These are phyloP conservation scores for Caenorhabditis becei DNA, from an alignment of 2,888 invertebrate species.

Conservation along the genomic window DNA sequence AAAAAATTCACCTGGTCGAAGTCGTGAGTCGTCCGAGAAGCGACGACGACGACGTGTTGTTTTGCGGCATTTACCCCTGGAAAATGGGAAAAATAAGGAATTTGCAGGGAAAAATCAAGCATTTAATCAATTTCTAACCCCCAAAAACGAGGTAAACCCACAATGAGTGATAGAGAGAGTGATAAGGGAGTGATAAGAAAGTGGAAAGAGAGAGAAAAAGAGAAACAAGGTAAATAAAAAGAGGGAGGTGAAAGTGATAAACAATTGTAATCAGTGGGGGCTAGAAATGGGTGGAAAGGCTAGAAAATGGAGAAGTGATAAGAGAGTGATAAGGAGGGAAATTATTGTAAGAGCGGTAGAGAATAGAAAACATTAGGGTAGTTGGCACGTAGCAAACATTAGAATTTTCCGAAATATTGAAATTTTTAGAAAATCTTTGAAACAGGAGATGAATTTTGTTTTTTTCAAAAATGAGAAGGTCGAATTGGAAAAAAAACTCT, in stretches of 20 bases:
- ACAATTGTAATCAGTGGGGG: slow-evolving; percentile 2
- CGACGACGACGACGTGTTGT: slow-evolving; percentile 66
- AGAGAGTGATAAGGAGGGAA: not conserved
- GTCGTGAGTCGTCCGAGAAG: slow-evolving; percentile 68
- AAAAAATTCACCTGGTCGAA: slow-evolving; percentile 50
- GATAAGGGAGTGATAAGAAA: slow-evolving; percentile 11
- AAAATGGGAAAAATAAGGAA: not conserved
- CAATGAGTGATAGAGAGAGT: slow-evolving; percentile 1
- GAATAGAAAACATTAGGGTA: not conserved
- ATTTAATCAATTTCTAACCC: not conserved
- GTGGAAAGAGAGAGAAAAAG: slow-evolving; percentile 19
- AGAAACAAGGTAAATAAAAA: slow-evolving; percentile 19
- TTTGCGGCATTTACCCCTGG: slow-evolving; percentile 70
- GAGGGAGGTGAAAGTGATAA: slow-evolving; percentile 19
- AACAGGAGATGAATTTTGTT: too few relatives aligned
- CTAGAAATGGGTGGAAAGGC: slow-evolving; percentile 6
- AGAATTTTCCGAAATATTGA: too few relatives aligned
- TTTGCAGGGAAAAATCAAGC: not conserved
- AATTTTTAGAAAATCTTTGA: too few relatives aligned
- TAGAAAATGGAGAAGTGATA: not conserved
- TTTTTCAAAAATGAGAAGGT: too few relatives aligned
- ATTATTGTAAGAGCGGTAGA: not conserved
- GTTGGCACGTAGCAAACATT: too few relatives aligned
- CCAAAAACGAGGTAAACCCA: not conserved
- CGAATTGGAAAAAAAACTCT: too few relatives aligned